Evolutionary conservation across 1,140 invertebrate species (phyloP), one percentile per base, ranked within the genome.

Genomic region (Trachymyrmex cornetzi): DNA sequence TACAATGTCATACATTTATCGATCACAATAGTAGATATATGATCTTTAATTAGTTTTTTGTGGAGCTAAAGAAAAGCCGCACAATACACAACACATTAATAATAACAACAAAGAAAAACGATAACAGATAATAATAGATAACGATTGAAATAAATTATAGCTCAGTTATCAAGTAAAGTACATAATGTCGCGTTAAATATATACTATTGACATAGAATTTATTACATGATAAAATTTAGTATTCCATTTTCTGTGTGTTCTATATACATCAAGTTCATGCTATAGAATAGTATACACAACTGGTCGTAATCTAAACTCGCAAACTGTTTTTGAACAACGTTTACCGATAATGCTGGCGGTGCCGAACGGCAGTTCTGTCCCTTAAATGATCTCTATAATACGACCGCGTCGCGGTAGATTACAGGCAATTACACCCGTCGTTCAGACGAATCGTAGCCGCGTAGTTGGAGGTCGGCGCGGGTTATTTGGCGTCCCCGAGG

Each of bases 401-500:
- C 80, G 38, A 74, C 53, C 55, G 80, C 80, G 57, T 84, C 80
- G 80, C 80, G 69, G 48, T 48, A 66, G 67, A 91, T 89, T 55
- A 79, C 44, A 64, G 80, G 81, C 77, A 80, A 86, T 55, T 72
- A 82, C 55, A 22, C 22, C 38, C 77, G 64, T 69, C 59, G 75
- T 82, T 71, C 77, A 74, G 84, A 72, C 71, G 61, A 87, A 74
- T 61, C 63, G 66, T 44, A 66, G 61, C 12, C 53, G 12, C 63
- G 53, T 77, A 67, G 69, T 84, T 89, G 80, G 85, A 66, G 77
- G 22, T 79, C 38, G 34, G 57, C 55, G 30, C 27, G 80, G 48
- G 89, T 89, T 91, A 91, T 91, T 91, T 88, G 87, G 55, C 30
- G 53, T 91, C 82, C 89, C 89, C 24, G 64, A 64, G 89, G 89